Conservation (phyloP, 2,797 vertebrate species). For the Megaceryle alcyon region DNA sequence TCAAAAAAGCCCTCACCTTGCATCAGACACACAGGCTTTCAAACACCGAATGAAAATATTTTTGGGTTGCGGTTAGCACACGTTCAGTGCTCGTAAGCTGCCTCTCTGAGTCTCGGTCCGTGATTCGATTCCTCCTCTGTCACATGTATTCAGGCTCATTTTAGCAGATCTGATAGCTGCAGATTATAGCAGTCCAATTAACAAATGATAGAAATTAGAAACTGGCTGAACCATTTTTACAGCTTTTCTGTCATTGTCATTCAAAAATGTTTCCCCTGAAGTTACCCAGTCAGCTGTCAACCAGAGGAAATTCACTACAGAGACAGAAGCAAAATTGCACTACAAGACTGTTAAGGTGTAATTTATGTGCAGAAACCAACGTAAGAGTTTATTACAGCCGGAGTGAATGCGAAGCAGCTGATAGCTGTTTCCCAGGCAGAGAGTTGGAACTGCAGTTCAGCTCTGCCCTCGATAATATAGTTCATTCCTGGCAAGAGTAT, state of each 20-base stretch:
- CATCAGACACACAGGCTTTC: not conserved
- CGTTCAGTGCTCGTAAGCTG: not conserved
- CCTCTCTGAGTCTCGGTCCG: not conserved
- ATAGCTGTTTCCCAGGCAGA: not conserved
- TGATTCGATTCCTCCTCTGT: conserved; percentile 29
- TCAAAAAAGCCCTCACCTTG: not conserved
- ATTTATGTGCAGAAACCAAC: not conserved
- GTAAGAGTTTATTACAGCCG: not conserved
- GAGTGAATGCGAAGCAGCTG: not conserved
- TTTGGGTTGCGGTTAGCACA: not conserved
- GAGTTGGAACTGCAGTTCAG: not conserved
- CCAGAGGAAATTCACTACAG: not conserved
- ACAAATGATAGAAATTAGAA: not conserved
- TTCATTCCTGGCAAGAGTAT: not conserved
- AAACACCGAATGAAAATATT: not conserved
- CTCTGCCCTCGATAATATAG: not conserved
- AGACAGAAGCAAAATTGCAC: not conserved
- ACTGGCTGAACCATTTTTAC: not conserved
- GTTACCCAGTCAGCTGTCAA: not conserved
- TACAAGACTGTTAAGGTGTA: not conserved
- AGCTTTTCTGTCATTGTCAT: not conserved
- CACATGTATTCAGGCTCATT: not conserved
- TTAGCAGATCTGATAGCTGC: conserved; percentile 27
- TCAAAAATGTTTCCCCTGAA: rapidly evolving
- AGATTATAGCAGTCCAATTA: conserved; percentile 24